Evolutionary conservation across 2,113 vertebrate species (phyloP).

Genomic region (Emydocephalus ijimae): DNA sequence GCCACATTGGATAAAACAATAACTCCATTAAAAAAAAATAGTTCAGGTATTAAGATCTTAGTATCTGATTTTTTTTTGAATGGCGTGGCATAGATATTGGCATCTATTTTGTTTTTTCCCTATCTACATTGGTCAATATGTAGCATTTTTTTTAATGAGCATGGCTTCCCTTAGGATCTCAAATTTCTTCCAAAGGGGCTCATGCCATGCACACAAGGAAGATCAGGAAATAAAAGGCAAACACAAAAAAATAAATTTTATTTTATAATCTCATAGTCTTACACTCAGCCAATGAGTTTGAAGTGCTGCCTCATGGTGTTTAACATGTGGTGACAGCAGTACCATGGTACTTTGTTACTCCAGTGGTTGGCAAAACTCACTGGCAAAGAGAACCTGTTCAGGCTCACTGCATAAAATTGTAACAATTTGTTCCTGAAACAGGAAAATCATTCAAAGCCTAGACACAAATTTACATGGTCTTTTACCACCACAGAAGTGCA

Average conservation of each 20-base stretch:
- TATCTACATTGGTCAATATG: neutral
- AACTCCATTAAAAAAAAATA: neutral
- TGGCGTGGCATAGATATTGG: neutral
- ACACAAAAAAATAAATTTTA: neutral
- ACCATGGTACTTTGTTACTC: slow-evolving; percentile 10
- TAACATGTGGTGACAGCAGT: slow-evolving; percentile 22
- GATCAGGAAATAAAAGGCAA: neutral
- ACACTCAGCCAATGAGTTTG: slow-evolving; percentile 8
- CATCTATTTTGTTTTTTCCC: neutral
- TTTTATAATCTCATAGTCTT: slow-evolving; percentile 15
- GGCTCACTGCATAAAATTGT: neutral
- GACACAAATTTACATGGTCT: slow-evolving; percentile 24
- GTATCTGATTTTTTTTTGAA: neutral
- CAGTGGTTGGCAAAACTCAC: slow-evolving; percentile 12
- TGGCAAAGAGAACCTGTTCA: slow-evolving; percentile 3
- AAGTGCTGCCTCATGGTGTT: slow-evolving; percentile 13
- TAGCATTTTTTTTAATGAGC: neutral
- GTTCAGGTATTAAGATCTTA: neutral
- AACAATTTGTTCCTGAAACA: slow-evolving; percentile 11
- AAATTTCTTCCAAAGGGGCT: neutral
- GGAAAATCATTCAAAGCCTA: slow-evolving; percentile 15
- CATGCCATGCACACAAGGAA: neutral
- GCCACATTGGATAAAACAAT: neutral
- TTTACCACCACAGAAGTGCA: slow-evolving; percentile 24
- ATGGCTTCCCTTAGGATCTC: neutral